Percentiles rank a stretch among this genome's conserved stretches.
Evolutionary conservation across 2,797 vertebrate species (phyloP).

Genomic region (Syncerus caffer): DNA sequence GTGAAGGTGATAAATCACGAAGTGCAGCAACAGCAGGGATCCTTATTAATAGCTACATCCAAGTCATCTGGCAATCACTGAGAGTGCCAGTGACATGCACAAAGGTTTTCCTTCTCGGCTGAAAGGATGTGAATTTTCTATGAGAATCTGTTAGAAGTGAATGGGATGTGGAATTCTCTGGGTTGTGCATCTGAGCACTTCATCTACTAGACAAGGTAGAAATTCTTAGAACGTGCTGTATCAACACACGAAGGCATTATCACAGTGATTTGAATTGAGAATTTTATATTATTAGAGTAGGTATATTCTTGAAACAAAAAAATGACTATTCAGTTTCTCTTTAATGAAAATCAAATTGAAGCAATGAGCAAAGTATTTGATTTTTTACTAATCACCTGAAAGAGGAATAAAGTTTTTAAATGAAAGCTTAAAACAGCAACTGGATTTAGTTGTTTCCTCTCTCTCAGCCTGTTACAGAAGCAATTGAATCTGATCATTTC

Average conservation of each 20-base stretch:
- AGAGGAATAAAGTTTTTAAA: neutral
- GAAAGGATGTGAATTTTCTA: constrained; percentile 50
- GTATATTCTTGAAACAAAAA: neutral
- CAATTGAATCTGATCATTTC: neutral
- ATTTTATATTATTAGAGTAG: neutral
- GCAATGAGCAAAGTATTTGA: neutral
- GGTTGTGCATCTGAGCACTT: constrained; percentile 18
- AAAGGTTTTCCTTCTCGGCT: constrained; percentile 24
- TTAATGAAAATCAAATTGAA: neutral
- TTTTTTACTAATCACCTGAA: neutral
- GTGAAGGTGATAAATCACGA: constrained; percentile 80
- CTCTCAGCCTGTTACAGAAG: neutral
- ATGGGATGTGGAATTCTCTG: constrained; percentile 40
- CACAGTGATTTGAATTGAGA: neutral
- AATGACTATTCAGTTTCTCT: neutral
- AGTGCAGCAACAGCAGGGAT: constrained; percentile 73
- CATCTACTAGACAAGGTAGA: constrained; percentile 33
- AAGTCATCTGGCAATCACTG: constrained; percentile 65
- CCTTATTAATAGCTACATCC: constrained; percentile 79
- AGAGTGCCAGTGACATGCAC: constrained; percentile 66
- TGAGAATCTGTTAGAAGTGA: constrained; percentile 49
- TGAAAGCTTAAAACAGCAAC: neutral
- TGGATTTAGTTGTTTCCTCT: neutral
- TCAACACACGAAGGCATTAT: neutral
- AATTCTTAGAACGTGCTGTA: neutral